Base-by-base conservation (phyloP, 2,888 invertebrate species). In the Amiota communis region DNA sequence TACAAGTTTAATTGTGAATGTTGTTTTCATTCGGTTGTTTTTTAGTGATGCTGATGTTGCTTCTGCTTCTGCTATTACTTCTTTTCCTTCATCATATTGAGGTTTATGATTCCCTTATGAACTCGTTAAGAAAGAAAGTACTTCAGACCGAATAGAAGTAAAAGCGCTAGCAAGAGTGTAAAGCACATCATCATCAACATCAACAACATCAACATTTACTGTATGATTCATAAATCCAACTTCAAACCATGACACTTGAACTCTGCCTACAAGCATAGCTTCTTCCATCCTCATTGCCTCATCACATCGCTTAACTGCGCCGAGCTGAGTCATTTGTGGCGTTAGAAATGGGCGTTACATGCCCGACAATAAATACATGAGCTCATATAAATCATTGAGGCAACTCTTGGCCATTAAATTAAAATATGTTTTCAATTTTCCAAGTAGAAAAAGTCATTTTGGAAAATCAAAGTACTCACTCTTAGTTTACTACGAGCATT, bases 301-400 rank as follows among this genome's bases (percentile, higher is more conserved):
- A 59, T 59, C 59, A 11, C 11, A 15, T 15, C 10, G 53, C 53
- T 15, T 11, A 59, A 8, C 15, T 11, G 6, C 20, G n/a, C 47
- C 46, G n/a, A 47, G 17, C 48, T 65, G 65, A 49, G 13, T 65
- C 65, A 65, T 65, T 47, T 75, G 79, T 20, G 57, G 57, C 78
- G 84, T 76, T 74, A 78, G 76, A 80, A 84, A 79, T 77, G 78
- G 86, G 85, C 86, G 83, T 81, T 72, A 64, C 70, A 75, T 20
- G 48, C 36, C 36, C 20, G 36, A 63, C 63, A 36, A 36, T 36
- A 17, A 56, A n/a, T n/a, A 46, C 77, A 81, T 79, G 81, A 75
- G 84, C 81, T 80, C 76, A 74, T 78, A 83, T 86, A 84, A 86
- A 84, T 84, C 86, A 83, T 61, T 23, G 49, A 76, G 74, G 72